Evolutionary conservation across 2,888 invertebrate species (phyloP).

Genomic region (Clusia tigrina): DNA sequence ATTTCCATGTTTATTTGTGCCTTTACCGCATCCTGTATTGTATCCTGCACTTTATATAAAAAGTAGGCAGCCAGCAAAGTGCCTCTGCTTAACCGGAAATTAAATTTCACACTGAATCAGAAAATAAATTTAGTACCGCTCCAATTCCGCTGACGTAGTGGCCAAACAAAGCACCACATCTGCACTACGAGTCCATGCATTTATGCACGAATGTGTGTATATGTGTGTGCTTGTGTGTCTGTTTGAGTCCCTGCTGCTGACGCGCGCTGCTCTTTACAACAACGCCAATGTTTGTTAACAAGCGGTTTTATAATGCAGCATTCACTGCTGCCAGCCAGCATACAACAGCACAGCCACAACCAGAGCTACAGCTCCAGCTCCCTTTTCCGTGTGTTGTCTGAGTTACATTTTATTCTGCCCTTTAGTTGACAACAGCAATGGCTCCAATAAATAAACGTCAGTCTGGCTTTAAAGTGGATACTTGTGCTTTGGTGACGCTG

Average conservation of each 20-base stretch:
- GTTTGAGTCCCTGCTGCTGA: background rate
- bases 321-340: background rate
- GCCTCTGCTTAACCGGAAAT: conserved; percentile 11
- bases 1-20: too few relatives aligned
- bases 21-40: too few relatives aligned
- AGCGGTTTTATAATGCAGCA: conserved; percentile 14
- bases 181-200: background rate
- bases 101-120: conserved; percentile 9
- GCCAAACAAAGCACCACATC: background rate
- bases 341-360: background rate
- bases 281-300: conserved; percentile 47
- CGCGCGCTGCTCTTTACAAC: too few relatives aligned
- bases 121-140: conserved; percentile 11
- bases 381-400: background rate
- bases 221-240: conserved; percentile 28
- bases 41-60: too few relatives aligned
- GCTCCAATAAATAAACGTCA: background rate
- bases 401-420: background rate
- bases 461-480: background rate
- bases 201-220: conserved; percentile 24
- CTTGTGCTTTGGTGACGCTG: background rate
- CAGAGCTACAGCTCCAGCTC: background rate
- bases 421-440: background rate
- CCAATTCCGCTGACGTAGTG: background rate
- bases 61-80: too few relatives aligned